Evolutionary conservation across 2,797 vertebrate genomes (phyloP).

Genomic region (Sebastes melanostomus): DNA sequence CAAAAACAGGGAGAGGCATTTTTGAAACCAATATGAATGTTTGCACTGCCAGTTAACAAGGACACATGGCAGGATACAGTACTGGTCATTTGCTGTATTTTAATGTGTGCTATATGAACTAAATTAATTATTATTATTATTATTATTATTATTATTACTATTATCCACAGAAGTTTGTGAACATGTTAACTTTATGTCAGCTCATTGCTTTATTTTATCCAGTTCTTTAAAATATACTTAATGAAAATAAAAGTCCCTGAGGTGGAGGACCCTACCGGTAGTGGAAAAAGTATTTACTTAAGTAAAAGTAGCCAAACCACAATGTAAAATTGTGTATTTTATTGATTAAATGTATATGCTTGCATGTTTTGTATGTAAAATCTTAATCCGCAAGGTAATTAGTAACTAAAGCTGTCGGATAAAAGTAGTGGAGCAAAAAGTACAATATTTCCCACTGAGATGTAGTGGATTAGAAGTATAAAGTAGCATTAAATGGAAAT

Average conservation of each 20-base stretch:
- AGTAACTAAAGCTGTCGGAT: neutral
- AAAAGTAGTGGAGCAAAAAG: rapidly evolving
- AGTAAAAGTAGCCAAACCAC: no score
- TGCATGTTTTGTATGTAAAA: neutral
- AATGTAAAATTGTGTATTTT: no score
- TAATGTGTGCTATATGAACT: no score
- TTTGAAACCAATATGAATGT: neutral
- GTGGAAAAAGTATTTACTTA: no score
- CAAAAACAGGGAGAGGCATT: neutral
- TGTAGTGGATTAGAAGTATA: no score
- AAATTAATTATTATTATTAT: neutral
- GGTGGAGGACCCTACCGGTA: no score
- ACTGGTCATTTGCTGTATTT: neutral
- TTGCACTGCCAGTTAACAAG: neutral
- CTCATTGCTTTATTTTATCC: neutral
- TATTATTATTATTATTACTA: no score
- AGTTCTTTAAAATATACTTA: neutral
- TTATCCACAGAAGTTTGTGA: neutral
- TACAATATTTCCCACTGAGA: no score
- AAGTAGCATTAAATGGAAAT: no score
- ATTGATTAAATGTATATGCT: neutral
- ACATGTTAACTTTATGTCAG: neutral
- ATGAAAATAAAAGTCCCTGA: neutral
- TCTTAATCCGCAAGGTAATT: neutral
- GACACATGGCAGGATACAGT: neutral